Percentiles rank a stretch among this genome's conserved stretches.
Conservation (phyloP, 2,888 invertebrate genomes). For the Netelia virgata region DNA sequence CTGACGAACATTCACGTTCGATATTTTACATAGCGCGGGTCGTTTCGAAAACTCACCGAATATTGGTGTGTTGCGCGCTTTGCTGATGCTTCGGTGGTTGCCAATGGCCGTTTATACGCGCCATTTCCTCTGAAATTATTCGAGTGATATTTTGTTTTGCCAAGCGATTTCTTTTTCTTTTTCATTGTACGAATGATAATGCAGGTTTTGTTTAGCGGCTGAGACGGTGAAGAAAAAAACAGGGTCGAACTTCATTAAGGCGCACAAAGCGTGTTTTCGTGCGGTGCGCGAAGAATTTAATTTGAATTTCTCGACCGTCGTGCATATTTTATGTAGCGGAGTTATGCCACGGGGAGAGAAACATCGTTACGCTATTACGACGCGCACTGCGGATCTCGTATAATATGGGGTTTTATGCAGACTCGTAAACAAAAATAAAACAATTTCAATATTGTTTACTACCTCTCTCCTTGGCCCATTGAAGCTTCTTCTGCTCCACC, state of each 20-base stretch:
- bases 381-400: not conserved
- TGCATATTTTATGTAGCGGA: slow-evolving; percentile 33
- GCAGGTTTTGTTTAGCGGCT: not conserved
- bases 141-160: too few relatives aligned
- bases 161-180: not conserved
- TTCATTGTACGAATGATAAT: not conserved
- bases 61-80: slow-evolving; percentile 77
- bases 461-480: slow-evolving; percentile 98
- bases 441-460: slow-evolving; percentile 74
- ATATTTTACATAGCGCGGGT: not conserved
- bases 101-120: slow-evolving; percentile 92
- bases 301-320: slow-evolving; percentile 52
- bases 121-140: slow-evolving; percentile 90
- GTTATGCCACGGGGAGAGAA: not conserved
- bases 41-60: slow-evolving; percentile 75
- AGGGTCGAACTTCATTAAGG: slow-evolving; percentile 7
- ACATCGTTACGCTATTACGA: slow-evolving; percentile 24
- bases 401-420: not conserved
- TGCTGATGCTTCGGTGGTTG: slow-evolving; percentile 85
- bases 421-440: not conserved
- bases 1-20: not conserved
- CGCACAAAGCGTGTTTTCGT: not conserved
- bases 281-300: slow-evolving; percentile 50
- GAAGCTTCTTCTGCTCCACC: slow-evolving; percentile 94
- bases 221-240: not conserved